Base-by-base conservation (phyloP, 2,797 vertebrate species). In the Argentina silus region DNA sequence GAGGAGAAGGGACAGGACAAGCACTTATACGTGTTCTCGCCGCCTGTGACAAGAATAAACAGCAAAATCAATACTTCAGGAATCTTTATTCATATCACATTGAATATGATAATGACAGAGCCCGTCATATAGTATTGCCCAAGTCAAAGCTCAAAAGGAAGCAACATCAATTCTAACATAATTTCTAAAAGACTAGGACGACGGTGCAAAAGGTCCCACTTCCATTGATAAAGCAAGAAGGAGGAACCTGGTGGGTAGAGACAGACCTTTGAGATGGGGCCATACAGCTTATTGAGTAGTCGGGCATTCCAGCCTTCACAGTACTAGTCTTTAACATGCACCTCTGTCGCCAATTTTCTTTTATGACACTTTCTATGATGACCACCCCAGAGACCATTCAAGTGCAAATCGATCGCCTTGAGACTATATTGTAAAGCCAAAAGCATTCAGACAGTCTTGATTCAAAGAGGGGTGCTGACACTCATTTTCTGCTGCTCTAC, bases 1-100 rank as follows among this genome's bases (percentile, higher is more conserved):
- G 97, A 96, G 91, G 97, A 97, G 94, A 98, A 97, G 36, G 96
- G 86, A 90, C 98, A 99, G 76, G 95, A 97, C 78, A 97, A 95
- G 92, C 98, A 99, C 93, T 95, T 97, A 93, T 99, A 99, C 57
- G 94, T 95, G 94, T 97, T 94, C 90, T 99, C 97, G 93, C 97
- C 21, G 36, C 67, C 12, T 60, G 57, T 53, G 51, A 6, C 51
- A n/a, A 44, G 45, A 75, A 72, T 56, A 70, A 77, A 71, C 21
- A 67, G 14, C 51, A 4, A 48, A 65, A 63, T 78, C 57, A 60
- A 60, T 27, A 7, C 36, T 0, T 15, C 9, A 61, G 27, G 12
- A 61, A 36, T 60, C 12, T 27, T 36, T 36, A 3, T 6, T 21
- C 12, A 12, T 42, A 14, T 61, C 6, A 15, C 6, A n/a, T 9